These are phyloP conservation scores for Ictidomys tridecemlineatus DNA, from an alignment of 2,113 vertebrate genomes.

Conservation along the genomic window DNA sequence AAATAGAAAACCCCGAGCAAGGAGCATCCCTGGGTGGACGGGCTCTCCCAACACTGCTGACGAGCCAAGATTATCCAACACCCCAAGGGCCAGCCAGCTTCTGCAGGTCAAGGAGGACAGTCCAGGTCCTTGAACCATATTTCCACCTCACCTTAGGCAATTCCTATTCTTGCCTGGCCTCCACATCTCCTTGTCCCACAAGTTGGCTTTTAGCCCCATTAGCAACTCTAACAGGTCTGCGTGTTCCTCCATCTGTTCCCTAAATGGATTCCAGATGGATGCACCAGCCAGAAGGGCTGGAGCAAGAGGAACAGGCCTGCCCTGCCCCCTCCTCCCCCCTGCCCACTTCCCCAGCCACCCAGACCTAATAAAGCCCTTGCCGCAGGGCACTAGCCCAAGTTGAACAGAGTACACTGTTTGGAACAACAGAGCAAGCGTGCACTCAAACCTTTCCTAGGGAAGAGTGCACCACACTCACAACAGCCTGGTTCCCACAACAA, in stretches of 20 bases:
- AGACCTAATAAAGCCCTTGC: background rate
- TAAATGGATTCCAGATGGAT: slow-evolving; percentile 49
- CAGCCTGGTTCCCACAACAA: background rate
- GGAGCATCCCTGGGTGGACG: background rate
- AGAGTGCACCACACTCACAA: background rate
- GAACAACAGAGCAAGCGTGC: background rate
- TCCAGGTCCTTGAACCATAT: background rate
- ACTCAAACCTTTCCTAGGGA: background rate
- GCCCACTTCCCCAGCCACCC: background rate
- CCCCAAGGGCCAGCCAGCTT: background rate
- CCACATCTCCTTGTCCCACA: background rate
- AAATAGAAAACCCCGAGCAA: background rate
- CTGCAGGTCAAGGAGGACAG: background rate
- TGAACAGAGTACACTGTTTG: background rate
- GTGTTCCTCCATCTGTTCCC: slow-evolving; percentile 49
- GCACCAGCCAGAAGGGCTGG: background rate
- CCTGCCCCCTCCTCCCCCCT: background rate
- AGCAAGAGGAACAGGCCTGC: background rate
- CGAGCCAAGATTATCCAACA: background rate
- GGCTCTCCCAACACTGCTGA: no score
- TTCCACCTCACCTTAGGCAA: background rate
- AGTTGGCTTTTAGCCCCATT: background rate
- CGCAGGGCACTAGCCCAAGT: background rate
- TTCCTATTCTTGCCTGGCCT: background rate
- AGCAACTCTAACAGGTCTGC: background rate